phyloP scores from a whole-genome alignment of 1,140 invertebrate species.

The Phymastichus coffea region DNA sequence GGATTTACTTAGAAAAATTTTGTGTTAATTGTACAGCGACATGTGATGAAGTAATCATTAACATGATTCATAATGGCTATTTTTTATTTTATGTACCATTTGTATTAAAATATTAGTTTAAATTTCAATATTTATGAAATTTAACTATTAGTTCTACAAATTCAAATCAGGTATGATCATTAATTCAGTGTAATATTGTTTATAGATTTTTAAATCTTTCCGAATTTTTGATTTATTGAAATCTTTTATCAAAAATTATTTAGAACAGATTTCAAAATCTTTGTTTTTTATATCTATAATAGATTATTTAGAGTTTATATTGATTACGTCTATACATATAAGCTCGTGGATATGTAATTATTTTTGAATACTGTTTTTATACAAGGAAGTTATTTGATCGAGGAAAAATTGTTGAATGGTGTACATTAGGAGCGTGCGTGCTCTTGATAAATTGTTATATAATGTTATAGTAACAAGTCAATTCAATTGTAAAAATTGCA shows the following conservation, averaged over 20 bases:
- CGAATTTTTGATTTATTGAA: no score
- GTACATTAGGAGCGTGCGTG: not conserved
- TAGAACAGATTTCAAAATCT: not conserved
- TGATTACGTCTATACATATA: slow-evolving; percentile 17
- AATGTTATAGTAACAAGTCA: slow-evolving; percentile 1
- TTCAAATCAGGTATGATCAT: not conserved
- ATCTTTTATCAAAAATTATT: slow-evolving; percentile 10
- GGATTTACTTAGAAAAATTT: slow-evolving; percentile 56
- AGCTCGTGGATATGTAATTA: not conserved
- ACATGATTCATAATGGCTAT: not conserved
- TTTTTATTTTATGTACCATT: no score
- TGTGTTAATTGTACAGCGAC: slow-evolving; percentile 28
- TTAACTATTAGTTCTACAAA: no score
- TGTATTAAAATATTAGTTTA: no score
- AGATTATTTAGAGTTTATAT: slow-evolving; percentile 4
- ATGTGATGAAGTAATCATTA: not conserved
- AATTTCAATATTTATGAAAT: no score
- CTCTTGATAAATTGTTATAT: not conserved
- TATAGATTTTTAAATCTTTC: not conserved
- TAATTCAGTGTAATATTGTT: not conserved
- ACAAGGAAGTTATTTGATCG: not conserved
- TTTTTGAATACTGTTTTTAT: slow-evolving; percentile 13
- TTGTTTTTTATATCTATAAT: not conserved
- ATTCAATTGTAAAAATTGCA: not conserved
- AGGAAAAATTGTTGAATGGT: slow-evolving; percentile 15